These are phyloP conservation scores for Odontocerum albicorne DNA, from an alignment of 2,888 invertebrate species.

Conservation along the genomic window DNA sequence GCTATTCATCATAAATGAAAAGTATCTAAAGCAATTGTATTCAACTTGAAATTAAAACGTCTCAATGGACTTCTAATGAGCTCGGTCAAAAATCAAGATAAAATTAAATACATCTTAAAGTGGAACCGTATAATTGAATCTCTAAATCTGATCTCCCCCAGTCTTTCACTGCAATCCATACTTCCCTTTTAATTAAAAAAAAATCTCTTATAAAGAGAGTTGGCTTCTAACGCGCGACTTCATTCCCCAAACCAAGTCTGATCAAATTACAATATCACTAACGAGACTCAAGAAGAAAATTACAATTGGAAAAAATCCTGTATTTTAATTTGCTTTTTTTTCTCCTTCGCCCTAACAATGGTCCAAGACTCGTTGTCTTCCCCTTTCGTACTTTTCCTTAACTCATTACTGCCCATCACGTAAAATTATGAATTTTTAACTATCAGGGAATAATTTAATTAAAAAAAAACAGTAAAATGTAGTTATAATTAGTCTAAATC, in stretches of 20 bases:
- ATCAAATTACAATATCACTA: slow-evolving; percentile 63
- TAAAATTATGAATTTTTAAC: too few species aligned
- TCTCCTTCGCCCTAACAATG: slow-evolving; percentile 8
- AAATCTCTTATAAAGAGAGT: slow-evolving; percentile 50
- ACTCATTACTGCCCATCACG: neutral
- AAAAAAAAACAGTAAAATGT: too few species aligned
- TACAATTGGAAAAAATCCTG: slow-evolving; percentile 30
- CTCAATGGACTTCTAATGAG: slow-evolving; percentile 31
- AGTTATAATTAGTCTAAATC: too few species aligned
- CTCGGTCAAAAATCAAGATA: slow-evolving; percentile 23
- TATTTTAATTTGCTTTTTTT: slow-evolving; percentile 21
- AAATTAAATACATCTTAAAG: slow-evolving; percentile 32
- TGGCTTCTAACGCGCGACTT: slow-evolving; percentile 25
- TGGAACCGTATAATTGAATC: slow-evolving; percentile 17
- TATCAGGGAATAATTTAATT: too few species aligned
- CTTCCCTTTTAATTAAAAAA: slow-evolving; percentile 55
- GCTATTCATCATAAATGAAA: too few species aligned
- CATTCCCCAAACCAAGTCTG: slow-evolving; percentile 35
- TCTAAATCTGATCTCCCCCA: slow-evolving; percentile 44
- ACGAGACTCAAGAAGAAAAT: slow-evolving; percentile 45
- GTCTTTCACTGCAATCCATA: slow-evolving; percentile 37
- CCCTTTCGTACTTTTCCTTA: neutral
- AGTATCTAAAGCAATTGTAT: too few species aligned
- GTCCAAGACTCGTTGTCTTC: neutral
- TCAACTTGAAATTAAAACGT: slow-evolving; percentile 1